Percentiles rank a stretch among this genome's conserved stretches.
These are phyloP conservation scores for Microcebus murinus DNA, from an alignment of 2,113 vertebrate genomes.

Conservation along the genomic window DNA sequence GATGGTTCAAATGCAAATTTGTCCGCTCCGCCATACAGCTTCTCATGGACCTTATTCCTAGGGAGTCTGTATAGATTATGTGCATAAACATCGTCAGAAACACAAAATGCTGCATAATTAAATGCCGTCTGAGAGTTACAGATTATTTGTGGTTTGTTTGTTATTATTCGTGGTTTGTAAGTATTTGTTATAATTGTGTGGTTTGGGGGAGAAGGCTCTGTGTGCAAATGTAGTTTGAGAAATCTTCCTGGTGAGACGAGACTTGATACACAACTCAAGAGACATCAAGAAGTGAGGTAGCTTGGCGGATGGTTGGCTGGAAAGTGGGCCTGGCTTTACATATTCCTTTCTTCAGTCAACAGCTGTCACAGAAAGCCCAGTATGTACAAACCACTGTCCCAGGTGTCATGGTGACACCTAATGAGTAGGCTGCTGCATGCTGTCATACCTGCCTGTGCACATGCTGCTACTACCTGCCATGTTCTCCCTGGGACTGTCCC, in stretches of 20 bases:
- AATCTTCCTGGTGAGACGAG: background rate
- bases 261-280: background rate
- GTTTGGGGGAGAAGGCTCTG: background rate
- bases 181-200: no score
- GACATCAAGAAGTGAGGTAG: background rate
- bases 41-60: background rate
- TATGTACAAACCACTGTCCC: background rate
- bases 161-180: no score
- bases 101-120: background rate
- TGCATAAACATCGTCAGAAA: background rate
- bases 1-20: background rate
- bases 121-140: background rate
- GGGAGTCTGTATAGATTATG: background rate
- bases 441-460: rapidly evolving
- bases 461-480: no score
- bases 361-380: background rate
- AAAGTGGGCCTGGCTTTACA: background rate
- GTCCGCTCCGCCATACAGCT: background rate
- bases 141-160: background rate
- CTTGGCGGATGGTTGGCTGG: background rate
- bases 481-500: background rate
- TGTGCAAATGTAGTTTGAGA: background rate
- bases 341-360: background rate
- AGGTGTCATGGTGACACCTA: background rate
- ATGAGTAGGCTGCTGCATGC: background rate